Conservation (phyloP, 2,888 invertebrate species). For the Norana najaformis region DNA sequence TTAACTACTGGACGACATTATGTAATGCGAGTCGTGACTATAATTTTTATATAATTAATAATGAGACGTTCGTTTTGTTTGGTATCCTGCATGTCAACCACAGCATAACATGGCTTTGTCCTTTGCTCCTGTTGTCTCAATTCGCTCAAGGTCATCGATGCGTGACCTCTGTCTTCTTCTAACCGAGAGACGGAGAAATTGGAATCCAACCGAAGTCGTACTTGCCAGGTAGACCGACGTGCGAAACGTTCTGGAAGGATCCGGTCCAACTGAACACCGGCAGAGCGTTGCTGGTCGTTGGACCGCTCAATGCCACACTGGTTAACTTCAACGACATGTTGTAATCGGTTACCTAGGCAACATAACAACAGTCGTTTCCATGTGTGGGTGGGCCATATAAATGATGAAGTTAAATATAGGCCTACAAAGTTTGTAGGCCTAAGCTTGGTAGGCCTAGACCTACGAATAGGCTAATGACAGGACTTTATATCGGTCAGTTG, state of each 20-base stretch:
- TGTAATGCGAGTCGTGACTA: neutral
- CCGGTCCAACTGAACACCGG: constrained; percentile 53
- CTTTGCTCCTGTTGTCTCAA: neutral
- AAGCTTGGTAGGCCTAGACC: no score
- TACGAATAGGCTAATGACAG: no score
- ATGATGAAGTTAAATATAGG: no score
- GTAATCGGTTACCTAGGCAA: constrained; percentile 52
- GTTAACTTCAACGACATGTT: constrained; percentile 50
- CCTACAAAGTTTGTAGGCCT: no score
- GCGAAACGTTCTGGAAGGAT: constrained; percentile 49
- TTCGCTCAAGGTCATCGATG: neutral
- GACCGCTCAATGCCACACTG: constrained; percentile 57
- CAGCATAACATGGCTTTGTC: neutral
- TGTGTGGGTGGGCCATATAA: no score
- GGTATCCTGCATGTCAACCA: neutral
- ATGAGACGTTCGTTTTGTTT: neutral
- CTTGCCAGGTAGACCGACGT: constrained; percentile 53
- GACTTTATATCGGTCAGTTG: neutral
- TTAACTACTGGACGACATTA: neutral
- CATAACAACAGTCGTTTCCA: neutral
- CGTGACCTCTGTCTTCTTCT: neutral
- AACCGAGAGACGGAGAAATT: constrained; percentile 44
- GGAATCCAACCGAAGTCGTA: constrained; percentile 54
- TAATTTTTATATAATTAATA: neutral
- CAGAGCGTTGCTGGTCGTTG: constrained; percentile 52